A percentile compares a stretch with the other conserved stretches of the same genome.
Conservation (phyloP, 2,797 vertebrate genomes). For the Taenioides sp. region DNA sequence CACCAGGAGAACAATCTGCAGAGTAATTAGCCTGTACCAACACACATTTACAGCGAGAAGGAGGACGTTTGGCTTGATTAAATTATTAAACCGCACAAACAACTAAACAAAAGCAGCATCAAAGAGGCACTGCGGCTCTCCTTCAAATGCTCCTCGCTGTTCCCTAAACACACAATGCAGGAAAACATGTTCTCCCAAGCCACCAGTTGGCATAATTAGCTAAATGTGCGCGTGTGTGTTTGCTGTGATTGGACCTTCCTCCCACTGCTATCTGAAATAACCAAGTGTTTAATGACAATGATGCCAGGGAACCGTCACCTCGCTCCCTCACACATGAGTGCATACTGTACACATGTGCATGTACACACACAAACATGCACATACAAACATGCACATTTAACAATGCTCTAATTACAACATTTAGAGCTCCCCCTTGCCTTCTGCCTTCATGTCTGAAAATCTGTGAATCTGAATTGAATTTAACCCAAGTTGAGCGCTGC, state of each 20-base stretch:
- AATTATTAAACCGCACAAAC: constrained; percentile 82
- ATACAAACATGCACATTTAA: constrained; percentile 69
- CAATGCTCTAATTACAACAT: constrained; percentile 82
- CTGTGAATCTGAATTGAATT: constrained; percentile 80
- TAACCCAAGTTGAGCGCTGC: constrained; percentile 79
- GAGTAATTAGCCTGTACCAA: constrained; percentile 81
- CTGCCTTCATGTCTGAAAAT: constrained; percentile 62
- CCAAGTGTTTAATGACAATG: constrained; percentile 71
- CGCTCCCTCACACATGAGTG: constrained; percentile 30
- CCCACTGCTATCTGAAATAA: constrained; percentile 73
- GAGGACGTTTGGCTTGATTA: constrained; percentile 79
- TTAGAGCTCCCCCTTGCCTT: constrained; percentile 70
- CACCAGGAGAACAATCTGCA: constrained; percentile 83
- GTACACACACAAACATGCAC: constrained; percentile 58
- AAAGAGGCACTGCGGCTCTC: constrained; percentile 72
- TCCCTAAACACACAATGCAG: constrained; percentile 79
- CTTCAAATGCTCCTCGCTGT: constrained; percentile 76
- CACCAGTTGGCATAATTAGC: constrained; percentile 80
- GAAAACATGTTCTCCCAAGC: constrained; percentile 74
- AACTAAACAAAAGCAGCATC: constrained; percentile 77
- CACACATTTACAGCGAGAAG: constrained; percentile 75
- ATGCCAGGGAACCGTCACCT: constrained; percentile 50
- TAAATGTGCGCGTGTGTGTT: constrained; percentile 60
- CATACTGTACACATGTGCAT: constrained; percentile 49
- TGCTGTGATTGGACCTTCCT: constrained; percentile 66